These are phyloP conservation scores for Chaetodon trifasciatus DNA, from an alignment of 2,797 vertebrate genomes.

Conservation along the genomic window DNA sequence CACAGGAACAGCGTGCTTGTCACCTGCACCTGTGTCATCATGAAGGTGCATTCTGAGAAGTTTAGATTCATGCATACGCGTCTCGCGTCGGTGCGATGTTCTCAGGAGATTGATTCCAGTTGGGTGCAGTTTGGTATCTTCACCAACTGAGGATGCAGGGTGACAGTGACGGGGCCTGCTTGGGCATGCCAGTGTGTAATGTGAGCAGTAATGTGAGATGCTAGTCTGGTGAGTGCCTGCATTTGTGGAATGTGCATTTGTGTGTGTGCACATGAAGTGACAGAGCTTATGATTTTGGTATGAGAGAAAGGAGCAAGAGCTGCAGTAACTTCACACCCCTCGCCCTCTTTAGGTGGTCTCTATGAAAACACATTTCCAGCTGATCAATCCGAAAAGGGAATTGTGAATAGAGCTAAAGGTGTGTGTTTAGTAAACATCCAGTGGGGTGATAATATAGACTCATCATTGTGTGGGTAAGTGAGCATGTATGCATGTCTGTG, in stretches of 20 bases:
- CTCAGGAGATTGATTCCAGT: slow-evolving; percentile 6
- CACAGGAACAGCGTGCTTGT: neutral
- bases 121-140: slow-evolving; percentile 24
- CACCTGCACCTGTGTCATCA: neutral
- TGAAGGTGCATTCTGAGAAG: neutral
- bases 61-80: neutral
- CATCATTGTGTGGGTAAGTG: slow-evolving; percentile 21
- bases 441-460: slow-evolving; percentile 17
- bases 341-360: slow-evolving; percentile 10
- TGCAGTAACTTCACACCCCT: slow-evolving; percentile 50
- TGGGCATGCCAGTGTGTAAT: slow-evolving; percentile 65
- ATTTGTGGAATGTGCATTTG: slow-evolving; percentile 45
- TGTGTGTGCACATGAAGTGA: slow-evolving; percentile 30
- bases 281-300: slow-evolving; percentile 54
- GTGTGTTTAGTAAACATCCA: slow-evolving; percentile 40
- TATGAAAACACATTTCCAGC: slow-evolving; percentile 35
- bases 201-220: slow-evolving; percentile 69
- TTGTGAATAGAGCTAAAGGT: neutral
- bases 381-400: slow-evolving; percentile 19
- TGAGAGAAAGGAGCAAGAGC: slow-evolving; percentile 53
- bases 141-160: slow-evolving; percentile 15
- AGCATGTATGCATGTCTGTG: slow-evolving; percentile 27
- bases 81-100: neutral
- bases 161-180: slow-evolving; percentile 46
- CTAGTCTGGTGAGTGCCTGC: slow-evolving; percentile 29